Percentiles rank a stretch among this genome's conserved stretches.
Conservation (phyloP, 2,888 invertebrate species). For the Ormia ochracea region DNA sequence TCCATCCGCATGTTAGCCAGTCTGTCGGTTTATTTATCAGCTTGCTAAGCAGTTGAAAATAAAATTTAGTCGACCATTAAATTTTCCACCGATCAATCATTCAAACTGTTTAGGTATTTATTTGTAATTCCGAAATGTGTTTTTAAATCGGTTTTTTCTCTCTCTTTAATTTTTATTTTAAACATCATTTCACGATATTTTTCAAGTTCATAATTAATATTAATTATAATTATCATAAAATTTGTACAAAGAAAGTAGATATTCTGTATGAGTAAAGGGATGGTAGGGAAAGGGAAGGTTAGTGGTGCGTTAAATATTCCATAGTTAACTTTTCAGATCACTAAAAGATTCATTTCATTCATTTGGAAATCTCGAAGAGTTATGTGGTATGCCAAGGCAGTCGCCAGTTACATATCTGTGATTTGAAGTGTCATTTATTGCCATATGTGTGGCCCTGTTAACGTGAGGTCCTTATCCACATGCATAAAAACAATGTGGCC, state of each 20-base stretch:
- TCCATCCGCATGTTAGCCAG: background rate
- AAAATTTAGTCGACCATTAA: slow-evolving; percentile 32
- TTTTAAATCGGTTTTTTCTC: background rate
- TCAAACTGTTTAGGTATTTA: background rate
- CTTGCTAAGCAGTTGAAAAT: slow-evolving; percentile 9
- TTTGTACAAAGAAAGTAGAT: background rate
- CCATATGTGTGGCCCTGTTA: no score
- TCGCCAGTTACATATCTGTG: no score
- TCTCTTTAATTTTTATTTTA: background rate
- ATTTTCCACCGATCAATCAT: slow-evolving; percentile 18
- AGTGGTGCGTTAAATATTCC: no score
- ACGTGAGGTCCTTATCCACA: no score
- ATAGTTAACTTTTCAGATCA: no score
- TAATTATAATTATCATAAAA: slow-evolving; percentile 49
- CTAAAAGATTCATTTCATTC: no score
- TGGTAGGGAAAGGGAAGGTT: no score
- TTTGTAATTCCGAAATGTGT: background rate
- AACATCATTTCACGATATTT: background rate
- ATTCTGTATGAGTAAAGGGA: background rate
- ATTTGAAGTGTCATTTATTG: no score
- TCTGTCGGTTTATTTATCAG: background rate
- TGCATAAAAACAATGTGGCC: no score
- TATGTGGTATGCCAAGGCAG: no score
- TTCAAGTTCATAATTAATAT: slow-evolving; percentile 39
- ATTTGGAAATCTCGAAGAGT: no score